These are phyloP conservation scores for Chrysopa pallens DNA, from an alignment of 1,140 invertebrate species.

Conservation along the genomic window DNA sequence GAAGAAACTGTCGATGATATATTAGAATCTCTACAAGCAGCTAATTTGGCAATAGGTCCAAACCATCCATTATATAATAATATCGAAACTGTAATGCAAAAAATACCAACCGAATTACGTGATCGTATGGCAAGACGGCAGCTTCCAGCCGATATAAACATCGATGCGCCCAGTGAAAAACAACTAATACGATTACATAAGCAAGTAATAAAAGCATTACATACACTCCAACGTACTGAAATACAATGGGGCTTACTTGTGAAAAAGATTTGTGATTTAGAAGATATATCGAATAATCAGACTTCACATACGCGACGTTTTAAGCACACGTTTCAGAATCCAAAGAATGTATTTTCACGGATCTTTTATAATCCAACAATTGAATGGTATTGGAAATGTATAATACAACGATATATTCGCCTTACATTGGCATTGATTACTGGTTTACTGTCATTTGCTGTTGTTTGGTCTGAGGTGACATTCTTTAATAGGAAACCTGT, in stretches of 20 bases:
- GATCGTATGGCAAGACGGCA: constrained; percentile 49
- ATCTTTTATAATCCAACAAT: constrained; percentile 45
- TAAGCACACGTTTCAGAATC: constrained; percentile 52
- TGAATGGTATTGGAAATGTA: constrained; percentile 96
- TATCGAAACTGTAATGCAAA: constrained; percentile 76
- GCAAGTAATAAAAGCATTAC: constrained; percentile 69
- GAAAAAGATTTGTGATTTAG: constrained; percentile 59
- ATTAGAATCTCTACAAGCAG: constrained; percentile 64
- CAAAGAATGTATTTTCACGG: constrained; percentile 31
- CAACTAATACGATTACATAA: constrained; percentile 63
- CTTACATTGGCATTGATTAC: constrained; percentile 55
- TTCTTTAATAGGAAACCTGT: constrained; percentile 87
- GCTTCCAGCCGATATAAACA: constrained; percentile 41
- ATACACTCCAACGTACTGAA: constrained; percentile 75
- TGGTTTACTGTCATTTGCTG: constrained; percentile 64
- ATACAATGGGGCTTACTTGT: constrained; percentile 83
- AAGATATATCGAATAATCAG: constrained; percentile 74
- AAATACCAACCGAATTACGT: constrained; percentile 59
- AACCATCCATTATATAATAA: constrained; percentile 48
- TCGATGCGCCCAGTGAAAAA: constrained; percentile 59
- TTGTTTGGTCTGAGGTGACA: constrained; percentile 97
- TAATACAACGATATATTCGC: constrained; percentile 54
- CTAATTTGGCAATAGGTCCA: constrained; percentile 43
- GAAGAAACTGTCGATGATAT: constrained; percentile 92
- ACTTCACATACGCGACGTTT: constrained; percentile 56